These are phyloP conservation scores for Parnassius orleans DNA, from an alignment of 2,888 invertebrate genomes.

Conservation along the genomic window DNA sequence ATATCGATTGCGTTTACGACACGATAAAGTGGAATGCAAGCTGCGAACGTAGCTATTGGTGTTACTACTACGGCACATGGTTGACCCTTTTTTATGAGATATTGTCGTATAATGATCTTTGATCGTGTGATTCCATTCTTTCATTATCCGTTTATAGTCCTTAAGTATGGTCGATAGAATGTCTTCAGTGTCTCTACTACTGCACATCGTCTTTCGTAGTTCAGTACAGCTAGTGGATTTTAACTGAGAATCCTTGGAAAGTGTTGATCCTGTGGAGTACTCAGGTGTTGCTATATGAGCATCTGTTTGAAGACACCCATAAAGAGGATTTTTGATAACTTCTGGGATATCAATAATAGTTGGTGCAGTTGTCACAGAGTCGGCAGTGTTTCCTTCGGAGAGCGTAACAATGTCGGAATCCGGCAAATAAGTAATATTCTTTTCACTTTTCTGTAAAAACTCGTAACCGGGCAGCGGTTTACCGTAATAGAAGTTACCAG, in stretches of 20 bases:
- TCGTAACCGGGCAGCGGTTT: constrained; percentile 68
- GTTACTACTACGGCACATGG: constrained; percentile 52
- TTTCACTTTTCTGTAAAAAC: constrained; percentile 59
- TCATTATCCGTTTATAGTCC: constrained; percentile 75
- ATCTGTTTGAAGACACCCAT: constrained; percentile 62
- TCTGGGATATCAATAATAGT: constrained; percentile 67
- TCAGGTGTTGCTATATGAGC: constrained; percentile 54
- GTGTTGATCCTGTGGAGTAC: constrained; percentile 50
- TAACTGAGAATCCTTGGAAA: constrained; percentile 65
- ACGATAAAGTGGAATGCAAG: constrained; percentile 63
- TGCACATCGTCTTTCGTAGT: constrained; percentile 60
- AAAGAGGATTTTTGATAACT: constrained; percentile 67
- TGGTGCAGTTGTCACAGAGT: constrained; percentile 59
- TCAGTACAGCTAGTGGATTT: constrained; percentile 71
- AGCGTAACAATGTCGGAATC: constrained; percentile 69
- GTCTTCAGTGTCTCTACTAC: constrained; percentile 49
- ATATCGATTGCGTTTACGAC: constrained; percentile 53
- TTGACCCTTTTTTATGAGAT: constrained; percentile 52
- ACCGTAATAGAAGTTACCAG: constrained; percentile 75
- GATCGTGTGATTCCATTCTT: constrained; percentile 72
- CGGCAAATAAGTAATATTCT: constrained; percentile 67
- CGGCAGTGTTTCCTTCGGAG: constrained; percentile 64
- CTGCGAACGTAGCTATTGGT: constrained; percentile 60
- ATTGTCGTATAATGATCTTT: constrained; percentile 61
- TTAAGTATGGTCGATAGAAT: constrained; percentile 58